Base-by-base conservation (phyloP, 2,888 invertebrate genomes). In the Athrips mouffetella region DNA sequence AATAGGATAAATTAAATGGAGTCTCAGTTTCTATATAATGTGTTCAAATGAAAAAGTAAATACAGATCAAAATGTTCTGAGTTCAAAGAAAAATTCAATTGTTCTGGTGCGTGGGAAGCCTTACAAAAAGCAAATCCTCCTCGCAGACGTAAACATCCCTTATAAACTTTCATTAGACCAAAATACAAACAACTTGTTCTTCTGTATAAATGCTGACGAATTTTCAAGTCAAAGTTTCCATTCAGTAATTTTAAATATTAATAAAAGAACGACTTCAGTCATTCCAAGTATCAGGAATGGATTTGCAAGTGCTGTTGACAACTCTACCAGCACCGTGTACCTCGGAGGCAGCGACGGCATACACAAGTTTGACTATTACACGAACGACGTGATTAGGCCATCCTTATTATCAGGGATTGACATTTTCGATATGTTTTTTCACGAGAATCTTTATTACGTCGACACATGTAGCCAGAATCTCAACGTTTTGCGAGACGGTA, bases 341-440 rank as follows among this genome's bases (percentile, higher is more conserved):
- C 66, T 81, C 3, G 80, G 80, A 33, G 81, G 79, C 0, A 79
- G 79, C 53, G 67, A 77, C 40, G 80, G 80, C n/a, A 76, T 80
- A 57, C 80, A 62, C 54, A 62, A 62, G 50, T 80, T 70, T 58
- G 73, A 74, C 61, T 70, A 72, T 42, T 13, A 35, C 16, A 69
- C 63, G 13, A 61, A 63, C 11, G 64, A 68, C 49, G 55, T 77
- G 27, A 62, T 64, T 13, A 68, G 58, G 33, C 65, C 69, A 4
- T 62, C 72, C 1, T 20, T 80, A 16, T 51, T 79, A 2, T 42
- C 52, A 16, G 64, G 66, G 10, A 52, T 70, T 15, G 81, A 80
- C 52, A 67, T 80, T 20, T 78, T 79, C 21, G 77, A 80, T 51
- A 79, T 80, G 77, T 70, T 59, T 49, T 73, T 67, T 50, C 62